phyloP scores from a whole-genome alignment of 2,113 vertebrate species.

The Struthio camelus region DNA sequence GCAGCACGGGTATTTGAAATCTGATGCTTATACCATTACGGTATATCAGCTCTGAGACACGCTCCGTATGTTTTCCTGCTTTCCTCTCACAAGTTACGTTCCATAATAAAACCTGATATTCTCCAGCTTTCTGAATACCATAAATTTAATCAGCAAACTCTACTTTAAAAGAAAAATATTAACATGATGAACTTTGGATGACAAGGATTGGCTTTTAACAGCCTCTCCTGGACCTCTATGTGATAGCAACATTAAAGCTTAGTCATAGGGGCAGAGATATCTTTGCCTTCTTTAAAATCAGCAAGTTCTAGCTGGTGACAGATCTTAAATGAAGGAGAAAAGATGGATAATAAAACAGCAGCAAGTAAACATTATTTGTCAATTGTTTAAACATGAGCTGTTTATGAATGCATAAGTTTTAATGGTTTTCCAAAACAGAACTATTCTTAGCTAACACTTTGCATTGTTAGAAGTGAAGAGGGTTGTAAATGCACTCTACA shows the following conservation, averaged over 20 bases:
- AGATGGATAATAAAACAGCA: neutral
- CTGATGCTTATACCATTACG: neutral
- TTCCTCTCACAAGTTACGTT: neutral
- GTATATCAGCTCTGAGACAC: slow-evolving; percentile 3
- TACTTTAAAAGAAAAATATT: neutral
- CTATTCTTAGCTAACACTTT: neutral
- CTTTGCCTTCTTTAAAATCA: neutral
- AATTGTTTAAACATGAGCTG: slow-evolving; percentile 14
- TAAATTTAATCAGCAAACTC: neutral
- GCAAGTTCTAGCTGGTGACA: neutral
- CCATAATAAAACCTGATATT: neutral
- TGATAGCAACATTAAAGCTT: neutral
- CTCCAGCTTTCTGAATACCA: neutral
- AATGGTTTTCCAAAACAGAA: neutral
- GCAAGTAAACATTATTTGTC: slow-evolving; percentile 13
- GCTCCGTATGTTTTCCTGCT: neutral
- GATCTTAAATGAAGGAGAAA: neutral
- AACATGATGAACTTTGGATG: neutral
- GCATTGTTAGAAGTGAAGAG: slow-evolving; percentile 2
- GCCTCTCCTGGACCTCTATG: neutral
- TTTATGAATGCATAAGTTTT: neutral
- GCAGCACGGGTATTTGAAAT: slow-evolving; percentile 22
- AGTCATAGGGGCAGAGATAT: neutral
- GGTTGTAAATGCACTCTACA: neutral
- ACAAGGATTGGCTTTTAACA: neutral